Evolutionary conservation across 1,140 invertebrate species (phyloP), one percentile per base, ranked within the genome.

Genomic region (Andricus grossulariae): DNA sequence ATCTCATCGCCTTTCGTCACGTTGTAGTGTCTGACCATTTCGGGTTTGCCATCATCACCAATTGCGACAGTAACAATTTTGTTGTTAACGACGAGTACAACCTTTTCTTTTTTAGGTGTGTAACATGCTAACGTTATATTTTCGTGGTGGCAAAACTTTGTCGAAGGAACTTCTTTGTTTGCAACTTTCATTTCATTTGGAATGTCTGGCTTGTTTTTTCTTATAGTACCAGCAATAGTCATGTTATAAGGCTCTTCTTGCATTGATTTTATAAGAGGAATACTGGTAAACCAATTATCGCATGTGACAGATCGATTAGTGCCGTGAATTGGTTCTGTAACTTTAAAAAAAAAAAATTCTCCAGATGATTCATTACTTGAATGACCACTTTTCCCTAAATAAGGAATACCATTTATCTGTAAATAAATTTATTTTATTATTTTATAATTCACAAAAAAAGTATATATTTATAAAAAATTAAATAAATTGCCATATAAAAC

Each of bases 1-100:
- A 92, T 91, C 0, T 92, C 92, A 6, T 86, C 91, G 19, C 88
- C 89, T 87, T 93, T 83, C 32, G 76, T 81, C 51, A 15, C 15
- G 51, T 81, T 81, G 51, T 80, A 81, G 39, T 81, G 70, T 6
- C 0, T n/a, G 50, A 81, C 71, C 3, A 72, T 76, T 6, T 60
- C 74, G 6, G 79, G 72, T 70, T 80, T 77, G 18, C 52, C 18
- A 45, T 74, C 16, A 25, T 51, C 60, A 16, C 54, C 2, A 55
- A 25, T 66, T 11, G 19, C 16, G 1, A 32, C n/a, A 0, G 66
- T 74, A 2, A 13, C 18, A 10, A 70, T 18, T 45, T 78, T 21
- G 39, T 57, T 60, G 21, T 60, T 71, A 12, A 55, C 73, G 13
- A 88, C 66, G 21, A 88, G 52, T 1, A 90, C 88, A 74, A 80